Conservation (phyloP, 2,888 invertebrate species). For the Pterostichus niger region DNA sequence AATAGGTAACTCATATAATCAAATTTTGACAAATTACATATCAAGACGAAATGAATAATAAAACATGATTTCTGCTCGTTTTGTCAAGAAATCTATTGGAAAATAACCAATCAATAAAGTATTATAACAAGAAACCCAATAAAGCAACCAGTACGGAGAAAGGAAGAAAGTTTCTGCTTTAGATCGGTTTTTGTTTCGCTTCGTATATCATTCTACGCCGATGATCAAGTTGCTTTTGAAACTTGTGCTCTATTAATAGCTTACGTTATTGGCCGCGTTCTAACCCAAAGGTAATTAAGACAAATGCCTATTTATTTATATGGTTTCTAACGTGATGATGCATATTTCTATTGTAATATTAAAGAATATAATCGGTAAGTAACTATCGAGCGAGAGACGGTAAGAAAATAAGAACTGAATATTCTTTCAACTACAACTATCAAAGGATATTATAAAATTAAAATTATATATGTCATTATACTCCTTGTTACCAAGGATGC, state of each 20-base stretch:
- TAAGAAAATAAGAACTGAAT: too few relatives aligned
- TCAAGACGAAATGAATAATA: conserved; percentile 37
- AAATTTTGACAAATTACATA: background rate
- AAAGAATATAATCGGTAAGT: too few relatives aligned
- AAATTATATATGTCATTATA: too few relatives aligned
- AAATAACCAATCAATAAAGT: conserved; percentile 42
- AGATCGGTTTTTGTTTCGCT: conserved; percentile 42
- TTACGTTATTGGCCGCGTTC: conserved; percentile 15
- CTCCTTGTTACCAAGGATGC: too few relatives aligned
- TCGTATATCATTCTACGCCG: conserved; percentile 36
- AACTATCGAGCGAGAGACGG: too few relatives aligned
- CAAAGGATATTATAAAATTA: too few relatives aligned
- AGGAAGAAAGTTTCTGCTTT: conserved; percentile 26
- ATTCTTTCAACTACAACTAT: too few relatives aligned
- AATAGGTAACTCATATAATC: too few relatives aligned
- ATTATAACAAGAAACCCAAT: conserved; percentile 38
- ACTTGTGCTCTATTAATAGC: conserved; percentile 37
- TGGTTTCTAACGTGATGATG: background rate
- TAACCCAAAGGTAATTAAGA: conserved; percentile 24
- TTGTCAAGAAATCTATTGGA: conserved; percentile 36
- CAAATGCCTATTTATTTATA: conserved; percentile 20
- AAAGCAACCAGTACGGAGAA: conserved; percentile 6
- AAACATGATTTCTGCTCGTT: conserved; percentile 12
- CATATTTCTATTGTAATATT: background rate
- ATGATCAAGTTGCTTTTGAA: conserved; percentile 36